Evolutionary conservation across 2,797 vertebrate species (phyloP).

Genomic region (Cirrhinus mrigala): DNA sequence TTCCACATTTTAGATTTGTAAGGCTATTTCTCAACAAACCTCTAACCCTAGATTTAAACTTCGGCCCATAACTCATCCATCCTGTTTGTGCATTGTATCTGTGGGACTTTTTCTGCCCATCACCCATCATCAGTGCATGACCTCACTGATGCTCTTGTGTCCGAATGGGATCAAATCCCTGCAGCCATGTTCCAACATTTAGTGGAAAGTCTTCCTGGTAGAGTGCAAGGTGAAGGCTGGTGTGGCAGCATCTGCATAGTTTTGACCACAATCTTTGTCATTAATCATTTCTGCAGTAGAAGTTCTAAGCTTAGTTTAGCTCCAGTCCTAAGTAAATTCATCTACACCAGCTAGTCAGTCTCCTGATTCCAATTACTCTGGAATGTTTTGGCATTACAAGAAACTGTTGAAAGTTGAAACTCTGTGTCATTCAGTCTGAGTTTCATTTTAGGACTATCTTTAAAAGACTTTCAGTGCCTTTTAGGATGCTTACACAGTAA

Average conservation of each 20-base stretch:
- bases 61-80: background rate
- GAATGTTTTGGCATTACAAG: background rate
- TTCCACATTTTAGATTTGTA: background rate
- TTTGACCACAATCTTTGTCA: too few relatives aligned
- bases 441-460: too few relatives aligned
- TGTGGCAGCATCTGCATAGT: background rate
- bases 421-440: background rate
- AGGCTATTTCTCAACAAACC: background rate
- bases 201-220: background rate
- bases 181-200: slow-evolving; percentile 1
- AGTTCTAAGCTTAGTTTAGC: background rate
- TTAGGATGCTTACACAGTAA: background rate
- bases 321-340: background rate
- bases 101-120: background rate
- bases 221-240: background rate
- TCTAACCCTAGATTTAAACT: background rate
- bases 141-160: background rate
- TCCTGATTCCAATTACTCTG: background rate
- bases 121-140: background rate
- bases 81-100: background rate
- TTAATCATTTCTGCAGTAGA: too few relatives aligned
- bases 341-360: background rate
- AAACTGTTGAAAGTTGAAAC: background rate
- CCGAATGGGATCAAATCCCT: slow-evolving; percentile 19
- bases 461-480: too few relatives aligned